Conservation (phyloP, 1,140 invertebrate species). For the Fopius arisanus region DNA sequence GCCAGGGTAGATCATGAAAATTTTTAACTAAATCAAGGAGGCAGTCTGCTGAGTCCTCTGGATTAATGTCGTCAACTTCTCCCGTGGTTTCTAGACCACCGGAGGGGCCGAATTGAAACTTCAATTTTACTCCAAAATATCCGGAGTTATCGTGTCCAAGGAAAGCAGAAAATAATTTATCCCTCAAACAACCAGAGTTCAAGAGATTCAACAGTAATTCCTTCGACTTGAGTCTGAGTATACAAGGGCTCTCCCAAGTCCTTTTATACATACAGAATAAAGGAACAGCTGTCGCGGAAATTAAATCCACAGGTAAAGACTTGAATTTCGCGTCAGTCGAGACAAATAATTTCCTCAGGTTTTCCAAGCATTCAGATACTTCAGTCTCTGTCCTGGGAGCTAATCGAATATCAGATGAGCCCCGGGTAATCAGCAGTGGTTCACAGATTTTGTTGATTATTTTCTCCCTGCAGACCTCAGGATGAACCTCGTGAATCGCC, state of each 20-base stretch:
- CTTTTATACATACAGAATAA: constrained; percentile 57
- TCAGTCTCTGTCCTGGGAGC: constrained; percentile 41
- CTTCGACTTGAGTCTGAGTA: constrained; percentile 46
- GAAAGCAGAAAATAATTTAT: constrained; percentile 48
- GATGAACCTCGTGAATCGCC: constrained; percentile 64
- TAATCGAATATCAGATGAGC: neutral
- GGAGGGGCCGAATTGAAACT: constrained; percentile 51
- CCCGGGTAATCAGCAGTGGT: constrained; percentile 47
- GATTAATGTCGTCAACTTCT: constrained; percentile 30
- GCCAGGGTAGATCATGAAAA: constrained; percentile 42
- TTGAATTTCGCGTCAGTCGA: constrained; percentile 54
- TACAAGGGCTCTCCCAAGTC: constrained; percentile 48
- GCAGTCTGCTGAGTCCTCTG: constrained; percentile 46
- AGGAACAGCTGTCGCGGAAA: constrained; percentile 47
- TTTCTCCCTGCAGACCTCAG: constrained; percentile 53
- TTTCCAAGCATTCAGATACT: constrained; percentile 54
- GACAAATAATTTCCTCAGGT: constrained; percentile 56
- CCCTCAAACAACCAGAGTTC: constrained; percentile 28
- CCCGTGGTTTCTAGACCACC: constrained; percentile 52
- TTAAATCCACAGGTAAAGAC: constrained; percentile 45
- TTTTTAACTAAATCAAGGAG: constrained; percentile 51
- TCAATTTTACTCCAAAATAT: constrained; percentile 45
- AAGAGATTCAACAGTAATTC: constrained; percentile 55
- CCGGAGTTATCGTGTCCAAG: constrained; percentile 41
- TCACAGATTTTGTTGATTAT: constrained; percentile 61